Percentiles rank a stretch among this genome's conserved stretches.
Evolutionary conservation across 2,113 vertebrate genomes (phyloP).

Genomic region (Terrapene triunguis): DNA sequence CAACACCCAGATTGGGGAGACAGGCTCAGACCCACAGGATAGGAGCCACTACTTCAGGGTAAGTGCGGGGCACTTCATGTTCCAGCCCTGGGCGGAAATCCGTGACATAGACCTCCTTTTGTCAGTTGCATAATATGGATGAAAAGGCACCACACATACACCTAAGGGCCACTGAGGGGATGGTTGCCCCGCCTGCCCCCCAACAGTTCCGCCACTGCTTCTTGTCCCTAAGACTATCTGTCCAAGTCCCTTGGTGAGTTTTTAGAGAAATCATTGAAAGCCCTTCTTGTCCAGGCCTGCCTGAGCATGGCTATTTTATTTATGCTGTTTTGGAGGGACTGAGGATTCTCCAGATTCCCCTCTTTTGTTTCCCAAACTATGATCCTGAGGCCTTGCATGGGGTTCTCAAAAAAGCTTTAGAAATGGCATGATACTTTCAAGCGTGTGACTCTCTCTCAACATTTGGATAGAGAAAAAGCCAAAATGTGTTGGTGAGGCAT

Average conservation of each 20-base stretch:
- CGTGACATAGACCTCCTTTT: not conserved
- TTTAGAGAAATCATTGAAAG: not conserved
- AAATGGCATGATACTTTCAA: not conserved
- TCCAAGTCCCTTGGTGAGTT: not conserved
- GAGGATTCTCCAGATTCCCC: not conserved
- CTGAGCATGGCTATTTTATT: not conserved
- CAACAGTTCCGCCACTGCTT: not conserved
- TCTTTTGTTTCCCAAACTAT: not conserved
- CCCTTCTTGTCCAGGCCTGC: not conserved
- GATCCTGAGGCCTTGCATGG: not conserved
- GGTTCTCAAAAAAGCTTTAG: not conserved
- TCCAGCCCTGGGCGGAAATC: not conserved
- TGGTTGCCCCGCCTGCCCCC: not conserved
- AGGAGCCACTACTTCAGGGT: too few relatives aligned
- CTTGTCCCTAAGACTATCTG: not conserved
- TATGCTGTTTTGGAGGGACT: not conserved
- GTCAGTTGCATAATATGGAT: not conserved
- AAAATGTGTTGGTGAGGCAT: not conserved
- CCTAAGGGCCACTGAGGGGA: not conserved
- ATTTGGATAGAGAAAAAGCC: not conserved
- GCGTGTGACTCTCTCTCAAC: not conserved
- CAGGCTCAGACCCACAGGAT: too few relatives aligned
- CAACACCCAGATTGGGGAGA: too few relatives aligned
- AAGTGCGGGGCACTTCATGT: too few relatives aligned
- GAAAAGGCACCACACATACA: not conserved